A percentile compares a stretch with the other conserved stretches of the same genome.
Conservation (phyloP, 2,113 vertebrate species). For the Dipodomys spectabilis region DNA sequence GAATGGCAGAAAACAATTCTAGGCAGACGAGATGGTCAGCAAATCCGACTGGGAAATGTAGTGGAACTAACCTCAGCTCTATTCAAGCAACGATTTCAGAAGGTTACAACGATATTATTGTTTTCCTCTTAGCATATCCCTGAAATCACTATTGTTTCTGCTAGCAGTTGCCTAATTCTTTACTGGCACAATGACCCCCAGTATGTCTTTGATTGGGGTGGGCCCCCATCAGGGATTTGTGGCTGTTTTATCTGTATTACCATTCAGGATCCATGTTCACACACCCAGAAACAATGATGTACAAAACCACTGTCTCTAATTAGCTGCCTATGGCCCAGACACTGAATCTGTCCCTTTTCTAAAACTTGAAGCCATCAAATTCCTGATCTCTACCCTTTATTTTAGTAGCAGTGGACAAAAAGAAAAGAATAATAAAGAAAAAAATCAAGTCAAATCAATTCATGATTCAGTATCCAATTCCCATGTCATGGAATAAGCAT, state of each 20-base stretch:
- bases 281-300: not conserved
- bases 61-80: not conserved
- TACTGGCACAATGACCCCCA: conserved; percentile 32
- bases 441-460: not conserved
- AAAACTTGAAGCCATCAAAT: not conserved
- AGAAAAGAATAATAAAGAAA: not conserved
- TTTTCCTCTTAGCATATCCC: conserved; percentile 53
- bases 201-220: conserved; percentile 51
- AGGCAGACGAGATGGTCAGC: conserved; percentile 76
- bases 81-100: conserved; percentile 8
- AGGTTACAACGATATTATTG: conserved; percentile 48
- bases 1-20: conserved; percentile 79
- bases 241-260: conserved; percentile 13
- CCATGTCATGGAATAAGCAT: not conserved
- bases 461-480: not conserved
- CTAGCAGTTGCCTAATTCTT: conserved; percentile 45
- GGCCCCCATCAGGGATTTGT: conserved; percentile 8
- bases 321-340: not conserved
- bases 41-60: conserved; percentile 68
- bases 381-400: not conserved
- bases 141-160: conserved; percentile 66
- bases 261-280: not conserved
- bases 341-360: not conserved
- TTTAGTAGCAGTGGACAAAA: not conserved
- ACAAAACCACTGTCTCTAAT: not conserved